phyloP scores from a whole-genome alignment of 1,140 invertebrate species.

The Nebria ingens region DNA sequence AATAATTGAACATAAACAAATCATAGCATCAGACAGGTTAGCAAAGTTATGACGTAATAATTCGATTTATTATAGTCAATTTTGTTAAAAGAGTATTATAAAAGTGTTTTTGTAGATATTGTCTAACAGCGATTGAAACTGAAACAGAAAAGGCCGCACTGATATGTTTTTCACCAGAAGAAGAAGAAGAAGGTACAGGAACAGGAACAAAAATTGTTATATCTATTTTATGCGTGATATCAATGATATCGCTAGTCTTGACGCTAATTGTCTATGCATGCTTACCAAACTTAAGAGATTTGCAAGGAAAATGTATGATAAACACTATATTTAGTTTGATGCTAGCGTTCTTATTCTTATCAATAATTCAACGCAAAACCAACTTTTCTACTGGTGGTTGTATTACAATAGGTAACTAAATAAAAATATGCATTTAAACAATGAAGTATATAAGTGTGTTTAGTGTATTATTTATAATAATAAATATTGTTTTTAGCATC shows the following conservation, averaged over 20 bases:
- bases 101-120: too few relatives aligned
- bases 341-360: slow-evolving; percentile 43
- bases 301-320: slow-evolving; percentile 45
- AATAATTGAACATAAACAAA: not conserved
- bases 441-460: too few relatives aligned
- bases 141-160: slow-evolving; percentile 32
- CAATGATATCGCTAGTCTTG: slow-evolving; percentile 43
- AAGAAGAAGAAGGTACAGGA: slow-evolving; percentile 12
- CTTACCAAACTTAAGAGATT: slow-evolving; percentile 45
- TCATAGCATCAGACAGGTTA: not conserved
- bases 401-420: slow-evolving; percentile 36
- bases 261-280: slow-evolving; percentile 46
- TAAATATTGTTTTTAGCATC: slow-evolving; percentile 38
- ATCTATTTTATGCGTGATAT: slow-evolving; percentile 41
- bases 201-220: slow-evolving; percentile 26
- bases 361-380: slow-evolving; percentile 36
- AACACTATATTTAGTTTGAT: slow-evolving; percentile 43
- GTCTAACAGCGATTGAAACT: slow-evolving; percentile 29
- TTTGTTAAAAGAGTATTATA: too few relatives aligned
- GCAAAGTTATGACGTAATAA: too few relatives aligned
- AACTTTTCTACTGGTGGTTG: slow-evolving; percentile 35
- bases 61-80: too few relatives aligned
- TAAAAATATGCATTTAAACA: not conserved
- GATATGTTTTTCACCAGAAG: slow-evolving; percentile 39
- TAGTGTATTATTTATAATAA: not conserved